Base-by-base conservation (phyloP, 2,113 vertebrate genomes). In the Limanda limanda region DNA sequence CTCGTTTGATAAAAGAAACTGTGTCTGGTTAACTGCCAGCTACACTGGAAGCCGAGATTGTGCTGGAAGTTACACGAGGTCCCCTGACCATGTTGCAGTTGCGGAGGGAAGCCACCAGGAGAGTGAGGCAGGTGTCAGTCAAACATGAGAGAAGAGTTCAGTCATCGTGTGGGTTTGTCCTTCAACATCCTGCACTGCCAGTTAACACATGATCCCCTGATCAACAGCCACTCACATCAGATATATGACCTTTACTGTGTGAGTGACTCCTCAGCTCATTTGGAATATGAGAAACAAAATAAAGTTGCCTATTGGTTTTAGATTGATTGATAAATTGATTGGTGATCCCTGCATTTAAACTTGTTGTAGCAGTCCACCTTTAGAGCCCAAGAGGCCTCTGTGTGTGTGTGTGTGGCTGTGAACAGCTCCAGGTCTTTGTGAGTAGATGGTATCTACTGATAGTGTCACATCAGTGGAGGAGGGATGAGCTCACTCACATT, bases 401-500 rank as follows among this genome's bases (percentile, higher is more conserved):
- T 3, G 7, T 3, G 17, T 48, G 4, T 70, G 65, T 31, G 31
- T 54, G 27, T 18, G 54, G 8, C 18, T 56, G 40, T 2, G 40
- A 12, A 42, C 40, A 12, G 40, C 40, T 13, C 40, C 40, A 42
- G 37, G 9, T 45, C 73, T 76, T 31, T 54, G 55, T 51, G 59
- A 73, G 63, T 60, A 51, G 73, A 81, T 80, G 23, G 54, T 64
- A 42, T 72, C 66, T 78, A 61, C 77, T 72, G 81, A 78, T 78
- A 74, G 47, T n/a, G 66, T 71, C 74, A 59, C 63, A 62, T 58
- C 55, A 47, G 56, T 25, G 14, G 20, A 18, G 63, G 64, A 14
- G 55, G 10, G 55, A 69, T 68, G 78, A 78, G 63, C 75, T 81
- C 74, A 74, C n/a, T 2, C 37, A 48, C 81, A 86, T 79, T 76